Evolutionary conservation across 1,140 invertebrate species (phyloP), one percentile per base, ranked within the genome.

Genomic region (Euura saliciscinereae): DNA sequence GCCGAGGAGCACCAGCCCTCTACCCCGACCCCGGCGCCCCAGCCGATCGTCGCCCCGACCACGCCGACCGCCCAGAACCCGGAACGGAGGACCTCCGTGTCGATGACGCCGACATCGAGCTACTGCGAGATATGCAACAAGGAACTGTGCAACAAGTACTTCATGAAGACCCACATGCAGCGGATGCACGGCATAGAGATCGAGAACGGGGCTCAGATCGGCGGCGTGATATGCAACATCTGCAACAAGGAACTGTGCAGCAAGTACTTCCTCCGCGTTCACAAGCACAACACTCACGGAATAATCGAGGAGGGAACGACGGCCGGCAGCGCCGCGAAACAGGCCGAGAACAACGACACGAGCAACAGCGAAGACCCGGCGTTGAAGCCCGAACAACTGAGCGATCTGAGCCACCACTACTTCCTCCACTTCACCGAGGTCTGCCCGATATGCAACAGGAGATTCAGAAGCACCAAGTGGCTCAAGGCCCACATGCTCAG

Each of bases 111-210:
- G 0, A 93, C 92, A 0, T 95, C 93, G 66, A 97, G 97, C 80
- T 99, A 97, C 81, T 99, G 99, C 86, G 97, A 99, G 84, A 98
- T 99, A 73, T 99, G 99, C 87, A 99, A 99, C 87, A 99, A 99
- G 88, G 98, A 99, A 86, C 86, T 99, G 45, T 99, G 98, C 88
- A 99, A 99, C 88, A 99, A 99, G 86, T 99, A 99, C 82, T 99
- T 99, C 84, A 97, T 99, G 93, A 97, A 99, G 84, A 99, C 98
- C 0, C 98, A 99, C 88, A 99, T 99, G 96, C 94, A 99, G 78
- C 94, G 99, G 84, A 99, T 99, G 95, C 98, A 99, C 85, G 97
- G 98, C 11, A 98, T 99, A 72, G 96, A 97, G 81, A 94, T 98
- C 64, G 96, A 97, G 85, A 95, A 95, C 80, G 95, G 94, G 1